Percentiles rank a stretch among this genome's conserved stretches.
phyloP scores from a whole-genome alignment of 2,888 invertebrate species.

The Mechanitis messenoides region DNA sequence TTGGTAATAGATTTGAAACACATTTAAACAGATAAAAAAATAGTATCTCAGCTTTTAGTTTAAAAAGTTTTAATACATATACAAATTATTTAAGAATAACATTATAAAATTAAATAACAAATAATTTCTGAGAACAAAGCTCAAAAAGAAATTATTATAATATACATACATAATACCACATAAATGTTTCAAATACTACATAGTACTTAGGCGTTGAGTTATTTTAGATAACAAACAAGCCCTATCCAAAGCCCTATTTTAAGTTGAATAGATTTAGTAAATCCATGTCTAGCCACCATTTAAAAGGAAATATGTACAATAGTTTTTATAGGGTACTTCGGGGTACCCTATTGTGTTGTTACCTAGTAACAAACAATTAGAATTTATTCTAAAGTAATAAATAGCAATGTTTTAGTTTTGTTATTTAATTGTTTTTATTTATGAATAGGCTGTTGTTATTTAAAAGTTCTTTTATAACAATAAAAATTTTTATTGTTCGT shows the following conservation, averaged over 20 bases:
- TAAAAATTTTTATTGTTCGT: no score
- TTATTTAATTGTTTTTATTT: not conserved
- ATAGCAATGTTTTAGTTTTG: not conserved
- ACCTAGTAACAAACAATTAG: conserved; percentile 4
- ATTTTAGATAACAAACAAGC: not conserved
- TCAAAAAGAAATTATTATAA: no score
- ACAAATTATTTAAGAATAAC: no score
- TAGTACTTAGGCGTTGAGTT: conserved; percentile 8
- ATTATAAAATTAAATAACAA: no score
- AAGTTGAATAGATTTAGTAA: conserved; percentile 15
- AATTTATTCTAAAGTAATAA: conserved; percentile 2
- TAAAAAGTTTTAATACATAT: no score
- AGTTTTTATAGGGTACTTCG: conserved; percentile 11
- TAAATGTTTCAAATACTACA: no score
- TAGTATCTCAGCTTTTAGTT: no score
- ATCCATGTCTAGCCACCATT: conserved; percentile 17
- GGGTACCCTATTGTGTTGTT: conserved; percentile 1
- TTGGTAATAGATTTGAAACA: no score
- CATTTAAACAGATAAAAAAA: no score
- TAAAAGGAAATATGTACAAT: conserved; percentile 20
- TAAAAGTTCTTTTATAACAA: not conserved
- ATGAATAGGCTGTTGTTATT: not conserved
- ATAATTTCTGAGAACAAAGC: no score
- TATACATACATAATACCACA: no score
- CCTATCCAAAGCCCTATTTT: conserved; percentile 10